Evolutionary conservation across 2,797 vertebrate genomes (phyloP).

Genomic region (Ctenosaura bakeri): DNA sequence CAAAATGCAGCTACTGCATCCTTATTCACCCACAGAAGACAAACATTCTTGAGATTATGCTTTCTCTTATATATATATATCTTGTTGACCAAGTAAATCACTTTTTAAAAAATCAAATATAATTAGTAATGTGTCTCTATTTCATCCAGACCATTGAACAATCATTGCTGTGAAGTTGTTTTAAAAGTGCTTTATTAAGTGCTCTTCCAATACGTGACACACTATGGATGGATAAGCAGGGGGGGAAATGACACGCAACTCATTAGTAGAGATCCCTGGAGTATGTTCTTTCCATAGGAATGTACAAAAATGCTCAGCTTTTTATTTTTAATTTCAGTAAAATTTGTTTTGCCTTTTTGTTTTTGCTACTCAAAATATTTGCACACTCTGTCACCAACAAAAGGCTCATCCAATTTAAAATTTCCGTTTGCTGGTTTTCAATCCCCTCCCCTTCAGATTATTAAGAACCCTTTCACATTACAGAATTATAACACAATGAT

Average conservation of each 20-base stretch:
- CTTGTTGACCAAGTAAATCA: neutral
- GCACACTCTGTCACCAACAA: neutral
- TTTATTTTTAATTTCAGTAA: neutral
- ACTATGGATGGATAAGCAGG: neutral
- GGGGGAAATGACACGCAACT: neutral
- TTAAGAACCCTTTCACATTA: neutral
- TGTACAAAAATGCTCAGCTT: neutral
- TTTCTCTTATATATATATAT: neutral
- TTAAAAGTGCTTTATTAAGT: slow-evolving; percentile 14
- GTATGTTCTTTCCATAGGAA: neutral
- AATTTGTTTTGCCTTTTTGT: neutral
- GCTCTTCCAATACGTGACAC: neutral
- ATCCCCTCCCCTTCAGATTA: neutral
- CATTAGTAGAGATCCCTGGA: neutral
- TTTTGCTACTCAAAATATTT: neutral
- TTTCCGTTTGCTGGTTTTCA: neutral
- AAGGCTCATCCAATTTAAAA: neutral
- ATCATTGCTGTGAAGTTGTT: neutral
- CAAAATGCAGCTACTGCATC: slow-evolving; percentile 12
- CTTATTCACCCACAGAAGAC: neutral
- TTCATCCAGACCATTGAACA: slow-evolving; percentile 11
- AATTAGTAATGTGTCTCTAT: neutral
- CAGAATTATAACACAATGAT: too few relatives aligned
- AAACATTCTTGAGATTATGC: neutral
- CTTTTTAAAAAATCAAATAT: neutral